These are phyloP conservation scores for Pogonognathellus flavescens DNA, from an alignment of 1,140 invertebrate species.

Conservation along the genomic window DNA sequence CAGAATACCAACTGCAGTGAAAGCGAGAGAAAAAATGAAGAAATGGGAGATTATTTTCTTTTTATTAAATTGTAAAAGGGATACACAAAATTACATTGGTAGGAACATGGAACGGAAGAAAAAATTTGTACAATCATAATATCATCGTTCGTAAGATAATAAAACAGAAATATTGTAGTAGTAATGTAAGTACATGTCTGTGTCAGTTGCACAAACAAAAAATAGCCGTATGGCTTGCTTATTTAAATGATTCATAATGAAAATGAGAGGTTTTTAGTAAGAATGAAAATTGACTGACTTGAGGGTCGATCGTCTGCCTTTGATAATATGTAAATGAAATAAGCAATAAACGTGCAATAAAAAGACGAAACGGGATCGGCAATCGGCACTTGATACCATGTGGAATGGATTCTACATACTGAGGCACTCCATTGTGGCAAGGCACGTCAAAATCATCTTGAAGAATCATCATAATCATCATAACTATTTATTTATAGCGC, in stretches of 20 bases:
- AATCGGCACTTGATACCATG: conserved; percentile 32
- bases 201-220: no score
- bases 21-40: no score
- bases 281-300: not conserved
- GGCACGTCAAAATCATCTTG: conserved; percentile 20
- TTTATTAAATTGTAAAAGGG: no score
- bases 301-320: not conserved
- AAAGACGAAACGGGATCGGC: conserved; percentile 34
- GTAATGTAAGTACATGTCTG: no score
- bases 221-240: no score
- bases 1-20: no score
- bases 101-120: no score
- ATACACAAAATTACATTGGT: no score
- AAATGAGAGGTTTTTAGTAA: not conserved
- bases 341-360: conserved; percentile 40
- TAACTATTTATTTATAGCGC: conserved; percentile 45
- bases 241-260: not conserved
- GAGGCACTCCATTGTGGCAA: not conserved
- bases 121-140: no score
- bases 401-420: not conserved
- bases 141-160: no score
- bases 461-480: conserved; percentile 35
- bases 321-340: conserved; percentile 44
- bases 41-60: no score
- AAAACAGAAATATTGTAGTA: no score